Evolutionary conservation across 2,888 invertebrate genomes (phyloP), one percentile per base, ranked within the genome.

Genomic region (Eremobia ochroleuca): DNA sequence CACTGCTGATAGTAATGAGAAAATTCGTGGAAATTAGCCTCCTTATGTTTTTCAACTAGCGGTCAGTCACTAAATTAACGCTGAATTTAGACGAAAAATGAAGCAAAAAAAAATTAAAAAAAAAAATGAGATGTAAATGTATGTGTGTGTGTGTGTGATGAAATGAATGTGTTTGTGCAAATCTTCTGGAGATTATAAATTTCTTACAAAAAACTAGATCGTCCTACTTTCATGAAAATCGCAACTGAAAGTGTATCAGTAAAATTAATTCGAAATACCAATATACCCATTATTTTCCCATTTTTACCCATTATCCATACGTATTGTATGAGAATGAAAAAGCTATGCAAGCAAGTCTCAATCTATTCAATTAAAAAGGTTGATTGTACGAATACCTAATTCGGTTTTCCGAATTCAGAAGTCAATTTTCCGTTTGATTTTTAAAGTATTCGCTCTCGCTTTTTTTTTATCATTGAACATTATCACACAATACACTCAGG

Each of bases 381-480:
- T 65, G 31, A 34, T 65, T 72, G 80, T 40, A 58, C n/a, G 40
- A 49, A 40, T 40, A 6, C 55, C 18, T 28, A 65, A 49, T 49
- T 58, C 40, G 28, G 40, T 49, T 49, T 37, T 46, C 28, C 25
- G 15, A 13, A 81, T 58, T 40, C 46, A 34, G 2, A 31, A 73
- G 25, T 73, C 18, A 78, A 59, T 78, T 81, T 40, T 40, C 55
- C 74, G 73, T n/a, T 49, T 40, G 46, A 58, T 28, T 58, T 64
- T 80, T 28, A 73, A 49, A 81, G 15, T 21, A 58, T 58, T 21
- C 43, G 6, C 37, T n/a, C 15, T 21, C 55, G 5, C 40, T n/a
- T n/a, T n/a, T n/a, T n/a, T n/a, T n/a, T n/a, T n/a, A n/a, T n/a
- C n/a, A n/a, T n/a, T n/a, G n/a, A n/a, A n/a, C n/a, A n/a, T n/a